phyloP scores from a whole-genome alignment of 1,140 invertebrate genomes.

The Hypsibius dujardini region DNA sequence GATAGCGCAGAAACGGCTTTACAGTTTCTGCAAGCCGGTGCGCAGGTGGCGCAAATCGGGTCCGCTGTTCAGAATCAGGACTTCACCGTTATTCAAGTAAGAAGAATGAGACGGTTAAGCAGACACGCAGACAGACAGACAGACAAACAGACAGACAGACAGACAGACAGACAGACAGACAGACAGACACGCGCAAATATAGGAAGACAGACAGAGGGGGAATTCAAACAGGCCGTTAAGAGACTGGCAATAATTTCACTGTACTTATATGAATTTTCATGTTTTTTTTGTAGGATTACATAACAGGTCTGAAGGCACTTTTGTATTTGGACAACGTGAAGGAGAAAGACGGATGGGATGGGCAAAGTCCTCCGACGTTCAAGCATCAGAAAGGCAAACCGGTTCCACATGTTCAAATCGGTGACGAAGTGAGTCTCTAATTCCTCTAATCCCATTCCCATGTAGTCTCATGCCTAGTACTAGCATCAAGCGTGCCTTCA shows the following conservation, averaged over 20 bases:
- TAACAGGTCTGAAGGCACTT: constrained; percentile 67
- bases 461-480: background rate
- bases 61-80: constrained; percentile 90
- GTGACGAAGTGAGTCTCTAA: constrained; percentile 41
- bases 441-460: constrained; percentile 4
- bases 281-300: constrained; percentile 59
- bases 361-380: constrained; percentile 71
- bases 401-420: constrained; percentile 44
- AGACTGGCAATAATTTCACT: background rate
- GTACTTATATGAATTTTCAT: background rate
- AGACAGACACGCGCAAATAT: background rate
- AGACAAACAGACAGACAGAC: background rate
- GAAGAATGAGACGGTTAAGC: no score
- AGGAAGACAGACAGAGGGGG: background rate
- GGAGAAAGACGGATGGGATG: constrained; percentile 56
- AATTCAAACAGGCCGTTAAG: background rate
- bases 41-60: constrained; percentile 68
- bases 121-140: background rate
- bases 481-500: constrained; percentile 16
- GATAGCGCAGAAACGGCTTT: constrained; percentile 82
- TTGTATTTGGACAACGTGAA: constrained; percentile 58
- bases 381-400: constrained; percentile 82
- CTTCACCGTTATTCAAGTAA: constrained; percentile 33
- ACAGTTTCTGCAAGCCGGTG: constrained; percentile 79
- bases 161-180: background rate